Base-by-base conservation (phyloP, 2,113 vertebrate genomes). In the Phodopus roborovskii region DNA sequence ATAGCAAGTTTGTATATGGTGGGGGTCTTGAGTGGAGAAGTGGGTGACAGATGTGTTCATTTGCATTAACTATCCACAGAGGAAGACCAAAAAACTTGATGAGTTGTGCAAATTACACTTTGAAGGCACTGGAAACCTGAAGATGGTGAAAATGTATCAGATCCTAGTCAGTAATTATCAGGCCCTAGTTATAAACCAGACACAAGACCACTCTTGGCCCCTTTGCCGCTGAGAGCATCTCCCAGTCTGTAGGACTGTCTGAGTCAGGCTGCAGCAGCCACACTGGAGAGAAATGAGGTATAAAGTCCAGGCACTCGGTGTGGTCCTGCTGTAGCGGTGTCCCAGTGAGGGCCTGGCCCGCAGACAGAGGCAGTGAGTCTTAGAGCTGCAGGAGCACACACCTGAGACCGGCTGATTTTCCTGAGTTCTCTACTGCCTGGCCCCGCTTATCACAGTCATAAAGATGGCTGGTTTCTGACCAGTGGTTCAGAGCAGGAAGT, bases 391-490 rank as follows among this genome's bases (percentile, higher is more conserved):
- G 53, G 20, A 42, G 9, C 71, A 22, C 10, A 17, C 36, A 53
- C 60, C 48, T 33, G 45, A 70, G 64, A 26, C 17, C 64, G 24
- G 3, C 15, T 36, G 17, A 5, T 48, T 82, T 53, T 62, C 71
- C 45, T 50, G 24, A 28, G 22, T 50, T 58, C 2, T 93, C 68
- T 33, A 24, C 58, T 56, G 42, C 71, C 45, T 73, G 20, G 33
- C n/a, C 77, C 33, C 48, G n/a, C 39, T 48, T 90, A 68, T 53
- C 83, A 64, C 6, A 81, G 22, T 7, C 45, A 11, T 70, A 15
- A 5, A 10, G 50, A 11, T 48, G 30, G 17, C 36, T 96, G 60
- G 26, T 94, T 93, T 91, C 77, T 88, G 28, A 58, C 42, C 66
- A 68, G 45, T 50, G 7, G 10, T 26, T 87, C 2, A 28, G 60